phyloP scores from a whole-genome alignment of 2,888 invertebrate genomes.

The Stenodema calcarata region DNA sequence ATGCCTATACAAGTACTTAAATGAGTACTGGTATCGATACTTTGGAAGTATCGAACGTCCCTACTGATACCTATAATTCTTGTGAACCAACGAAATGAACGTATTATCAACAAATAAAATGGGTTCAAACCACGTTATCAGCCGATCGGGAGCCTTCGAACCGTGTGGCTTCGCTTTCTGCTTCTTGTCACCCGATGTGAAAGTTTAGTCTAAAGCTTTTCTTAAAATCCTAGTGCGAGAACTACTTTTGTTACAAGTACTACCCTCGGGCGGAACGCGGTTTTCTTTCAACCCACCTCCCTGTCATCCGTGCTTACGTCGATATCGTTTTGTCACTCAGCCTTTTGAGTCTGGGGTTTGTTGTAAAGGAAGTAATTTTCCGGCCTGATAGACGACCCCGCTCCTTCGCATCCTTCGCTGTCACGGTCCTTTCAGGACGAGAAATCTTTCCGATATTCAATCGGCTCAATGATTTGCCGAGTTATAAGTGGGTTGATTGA shows the following conservation, averaged over 20 bases:
- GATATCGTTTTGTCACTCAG: not conserved
- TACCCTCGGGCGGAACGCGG: not conserved
- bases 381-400: not conserved
- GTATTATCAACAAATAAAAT: no score
- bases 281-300: not conserved
- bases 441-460: not conserved
- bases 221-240: not conserved
- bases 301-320: not conserved
- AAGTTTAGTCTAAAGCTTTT: slow-evolving; percentile 1
- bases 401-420: not conserved
- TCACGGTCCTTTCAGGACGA: not conserved
- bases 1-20: no score
- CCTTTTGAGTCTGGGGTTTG: not conserved
- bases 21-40: no score
- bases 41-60: no score
- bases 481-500: not conserved
- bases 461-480: not conserved
- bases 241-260: not conserved
- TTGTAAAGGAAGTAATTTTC: not conserved
- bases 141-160: not conserved
- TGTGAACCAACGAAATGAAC: no score
- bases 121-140: not conserved
- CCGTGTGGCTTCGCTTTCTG: not conserved
- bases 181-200: not conserved
- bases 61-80: no score